Evolutionary conservation across 2,113 vertebrate species (phyloP), one percentile per base, ranked within the genome.

Genomic region (Thalassoma bifasciatum): DNA sequence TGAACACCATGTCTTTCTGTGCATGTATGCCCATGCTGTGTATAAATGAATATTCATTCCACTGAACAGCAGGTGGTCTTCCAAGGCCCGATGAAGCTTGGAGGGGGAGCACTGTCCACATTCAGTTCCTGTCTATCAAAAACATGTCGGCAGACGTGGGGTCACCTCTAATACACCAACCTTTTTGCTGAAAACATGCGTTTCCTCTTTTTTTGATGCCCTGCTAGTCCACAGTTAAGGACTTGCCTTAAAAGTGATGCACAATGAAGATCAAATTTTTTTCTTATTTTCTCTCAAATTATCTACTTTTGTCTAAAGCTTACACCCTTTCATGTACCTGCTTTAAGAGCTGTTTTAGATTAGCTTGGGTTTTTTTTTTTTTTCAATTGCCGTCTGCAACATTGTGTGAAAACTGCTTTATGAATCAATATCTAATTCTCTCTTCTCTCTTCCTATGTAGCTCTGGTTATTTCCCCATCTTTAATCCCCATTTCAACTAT

Each of bases 41-140:
- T 56, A 47, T 82, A 75, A 63, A 91, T 89, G 63, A 83, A 91
- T 91, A 92, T 90, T 90, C 76, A 92, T 90, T 59, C 66, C 17
- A 54, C 8, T 12, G 36, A 61, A 72, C 89, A 4, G 72, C 83
- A 87, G 83, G 86, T 83, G 82, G 84, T 74, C 83, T 56, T 79
- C 52, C 34, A n/a, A 59, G 50, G 63, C 58, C 68, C 38, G 65
- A 70, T 54, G 61, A 84, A 71, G 63, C 64, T 34, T 23, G 64
- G 69, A 40, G 83, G 68, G 63, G 65, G 75, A 63, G 59, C 53
- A 37, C 42, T 9, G 59, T 81, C 74, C 66, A 74, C 71, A 74
- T 66, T 86, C 74, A 75, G 50, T 65, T 71, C 56, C 66, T 82
- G 84, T 83, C 89, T 50, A 67, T 91, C 86, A 86, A 67, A 64